Base-by-base conservation (phyloP, 2,888 invertebrate species). In the Cephus runcator region DNA sequence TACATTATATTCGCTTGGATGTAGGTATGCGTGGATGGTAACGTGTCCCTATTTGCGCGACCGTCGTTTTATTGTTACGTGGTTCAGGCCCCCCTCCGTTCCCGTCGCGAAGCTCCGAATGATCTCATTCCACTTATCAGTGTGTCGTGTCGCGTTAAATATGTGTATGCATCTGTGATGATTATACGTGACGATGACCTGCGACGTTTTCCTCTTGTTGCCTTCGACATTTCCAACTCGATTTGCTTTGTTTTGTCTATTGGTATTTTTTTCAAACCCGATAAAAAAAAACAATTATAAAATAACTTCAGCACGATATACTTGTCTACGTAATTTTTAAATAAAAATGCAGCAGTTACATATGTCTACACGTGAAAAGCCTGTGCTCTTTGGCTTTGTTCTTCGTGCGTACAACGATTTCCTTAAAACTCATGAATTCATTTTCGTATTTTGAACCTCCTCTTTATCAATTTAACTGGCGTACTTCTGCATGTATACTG, bases 71-170 rank as follows among this genome's bases (percentile, higher is more conserved):
- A 56, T 56, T 56, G 23, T 40, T 56, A 56, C 56, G 56, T 56
- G 56, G 56, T 23, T 56, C 56, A 9, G 23, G 40, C 40, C 56
- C 23, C 56, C 23, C 56, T 6, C 23, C 77, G 84, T 82, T 83
- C 83, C 82, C 82, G 82, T 83, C 84, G 86, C 85, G 15, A 40
- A 15, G 15, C 40, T 40, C 15, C 15, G 15, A 88, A 88, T 88
- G 89, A 89, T 88, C 88, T 88, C 88, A 87, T 84, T 86, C 86
- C 85, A 86, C 87, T 88, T 87, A 85, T 33, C 73, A 35, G 31
- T 33, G n/a, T 69, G 30, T 33, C 80, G 81, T 73, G 76, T 75
- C 74, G 79, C 75, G 77, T 73, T 71, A 71, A 71, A 74, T 68
- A 73, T 73, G 76, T 73, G 68, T 79, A 40, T 15, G 15, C 6